Evolutionary conservation across 2,113 vertebrate genomes (phyloP).

Genomic region (Callipepla squamata): DNA sequence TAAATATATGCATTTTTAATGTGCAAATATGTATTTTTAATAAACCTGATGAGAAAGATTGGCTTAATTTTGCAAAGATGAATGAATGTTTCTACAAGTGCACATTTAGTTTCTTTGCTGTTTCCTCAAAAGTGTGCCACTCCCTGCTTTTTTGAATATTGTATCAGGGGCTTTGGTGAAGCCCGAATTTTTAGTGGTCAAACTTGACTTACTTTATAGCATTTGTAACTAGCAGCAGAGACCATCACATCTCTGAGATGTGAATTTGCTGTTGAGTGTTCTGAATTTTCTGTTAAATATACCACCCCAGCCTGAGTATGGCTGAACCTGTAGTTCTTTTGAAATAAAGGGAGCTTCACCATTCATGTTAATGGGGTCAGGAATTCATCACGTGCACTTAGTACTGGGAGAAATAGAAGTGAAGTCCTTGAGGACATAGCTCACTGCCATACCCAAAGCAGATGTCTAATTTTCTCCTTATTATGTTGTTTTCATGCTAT

Average conservation of each 20-base stretch:
- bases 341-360: not conserved
- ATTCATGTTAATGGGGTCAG: not conserved
- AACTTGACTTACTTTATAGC: not conserved
- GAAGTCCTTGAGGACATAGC: conserved; percentile 1
- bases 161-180: not conserved
- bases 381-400: not conserved
- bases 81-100: not conserved
- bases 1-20: not conserved
- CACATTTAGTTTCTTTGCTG: not conserved
- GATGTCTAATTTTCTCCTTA: conserved; percentile 49
- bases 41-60: not conserved
- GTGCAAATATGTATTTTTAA: not conserved
- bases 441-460: conserved; percentile 5
- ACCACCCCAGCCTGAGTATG: not conserved
- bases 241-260: not conserved
- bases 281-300: too few relatives aligned
- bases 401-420: not conserved
- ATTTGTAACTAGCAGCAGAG: not conserved
- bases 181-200: not conserved
- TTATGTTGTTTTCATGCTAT: conserved; percentile 61
- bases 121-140: not conserved
- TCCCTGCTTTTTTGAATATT: not conserved
- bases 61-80: not conserved
- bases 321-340: not conserved
- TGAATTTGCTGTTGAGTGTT: not conserved